These are phyloP conservation scores for Aspidoscelis tigris DNA, from an alignment of 2,113 vertebrate genomes.

Conservation along the genomic window DNA sequence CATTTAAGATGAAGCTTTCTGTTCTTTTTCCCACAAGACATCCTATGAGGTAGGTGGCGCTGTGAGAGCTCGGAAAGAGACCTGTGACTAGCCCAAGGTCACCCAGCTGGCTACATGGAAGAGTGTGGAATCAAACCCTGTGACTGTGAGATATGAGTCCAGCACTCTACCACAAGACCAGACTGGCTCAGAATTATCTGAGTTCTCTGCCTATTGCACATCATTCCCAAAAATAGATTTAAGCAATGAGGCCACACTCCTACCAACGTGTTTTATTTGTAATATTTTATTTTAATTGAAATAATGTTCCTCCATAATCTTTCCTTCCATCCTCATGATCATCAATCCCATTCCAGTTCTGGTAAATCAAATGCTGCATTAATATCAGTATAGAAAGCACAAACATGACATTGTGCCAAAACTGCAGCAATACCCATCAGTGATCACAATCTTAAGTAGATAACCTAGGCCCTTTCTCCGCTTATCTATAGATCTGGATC, in stretches of 20 bases:
- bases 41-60: no score
- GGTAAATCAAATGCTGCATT: neutral
- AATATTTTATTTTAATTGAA: neutral
- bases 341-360: neutral
- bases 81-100: no score
- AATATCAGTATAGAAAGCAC: neutral
- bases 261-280: neutral
- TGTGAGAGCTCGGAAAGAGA: no score
- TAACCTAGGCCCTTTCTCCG: no score
- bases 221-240: neutral
- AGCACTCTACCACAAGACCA: no score
- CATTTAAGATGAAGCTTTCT: no score
- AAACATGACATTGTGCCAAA: neutral
- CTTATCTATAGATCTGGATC: no score
- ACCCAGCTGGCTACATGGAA: no score
- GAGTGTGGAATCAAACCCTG: no score
- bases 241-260: neutral
- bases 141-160: no score
- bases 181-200: neutral
- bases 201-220: neutral
- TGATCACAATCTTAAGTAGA: neutral
- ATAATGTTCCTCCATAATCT: neutral
- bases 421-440: neutral
- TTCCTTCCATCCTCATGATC: neutral
- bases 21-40: no score